phyloP scores from a whole-genome alignment of 2,113 vertebrate genomes.

The Megalops atlanticus region DNA sequence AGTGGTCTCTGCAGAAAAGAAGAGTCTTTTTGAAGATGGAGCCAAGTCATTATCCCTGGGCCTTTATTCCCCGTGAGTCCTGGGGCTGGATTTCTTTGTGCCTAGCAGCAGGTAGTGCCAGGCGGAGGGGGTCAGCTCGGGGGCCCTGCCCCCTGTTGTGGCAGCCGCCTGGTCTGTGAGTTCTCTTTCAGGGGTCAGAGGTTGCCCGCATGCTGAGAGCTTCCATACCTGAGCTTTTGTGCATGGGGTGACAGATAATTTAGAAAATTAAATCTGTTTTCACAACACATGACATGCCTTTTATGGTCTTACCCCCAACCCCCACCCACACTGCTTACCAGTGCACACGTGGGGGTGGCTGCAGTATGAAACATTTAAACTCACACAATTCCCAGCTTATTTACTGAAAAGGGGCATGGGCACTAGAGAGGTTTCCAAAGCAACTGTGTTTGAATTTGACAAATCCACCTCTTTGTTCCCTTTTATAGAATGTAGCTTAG shows the following conservation, averaged over 20 bases:
- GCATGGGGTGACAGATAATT: slow-evolving; percentile 48
- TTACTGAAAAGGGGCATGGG: neutral
- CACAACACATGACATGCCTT: slow-evolving; percentile 37
- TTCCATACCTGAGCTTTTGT: slow-evolving; percentile 66
- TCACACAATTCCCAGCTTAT: slow-evolving; percentile 5
- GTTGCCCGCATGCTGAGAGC: slow-evolving; percentile 46
- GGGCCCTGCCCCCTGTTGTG: slow-evolving; percentile 56
- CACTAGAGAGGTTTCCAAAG: neutral
- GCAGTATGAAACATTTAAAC: neutral
- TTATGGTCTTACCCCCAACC: slow-evolving; percentile 9
- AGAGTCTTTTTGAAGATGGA: slow-evolving; percentile 57
- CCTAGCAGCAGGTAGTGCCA: slow-evolving; percentile 70
- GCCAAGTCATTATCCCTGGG: slow-evolving; percentile 69
- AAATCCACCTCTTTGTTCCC: neutral
- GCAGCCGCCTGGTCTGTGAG: slow-evolving; percentile 39
- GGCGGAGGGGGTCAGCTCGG: slow-evolving; percentile 75
- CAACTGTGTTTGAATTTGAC: neutral
- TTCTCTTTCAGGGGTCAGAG: slow-evolving; percentile 45
- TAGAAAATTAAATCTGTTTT: slow-evolving; percentile 57
- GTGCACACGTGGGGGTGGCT: neutral
- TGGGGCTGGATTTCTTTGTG: slow-evolving; percentile 64
- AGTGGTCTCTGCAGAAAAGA: slow-evolving; percentile 63
- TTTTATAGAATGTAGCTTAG: no score
- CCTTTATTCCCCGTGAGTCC: slow-evolving; percentile 65
- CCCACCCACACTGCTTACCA: neutral